These are phyloP conservation scores for Chloroceryle aenea DNA, from an alignment of 2,113 vertebrate genomes.

Conservation along the genomic window DNA sequence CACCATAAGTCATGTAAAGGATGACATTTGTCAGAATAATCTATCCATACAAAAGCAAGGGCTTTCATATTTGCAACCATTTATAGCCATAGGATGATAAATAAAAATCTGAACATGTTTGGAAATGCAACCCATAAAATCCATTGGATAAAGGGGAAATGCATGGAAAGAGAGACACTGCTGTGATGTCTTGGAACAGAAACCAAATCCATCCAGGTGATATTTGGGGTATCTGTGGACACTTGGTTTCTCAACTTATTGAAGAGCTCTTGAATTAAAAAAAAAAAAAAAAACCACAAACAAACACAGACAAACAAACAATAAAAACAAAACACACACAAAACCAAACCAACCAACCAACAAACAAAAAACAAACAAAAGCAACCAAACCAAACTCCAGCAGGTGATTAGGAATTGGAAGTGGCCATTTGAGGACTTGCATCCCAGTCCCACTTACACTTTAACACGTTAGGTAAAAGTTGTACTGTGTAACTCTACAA, in stretches of 20 bases:
- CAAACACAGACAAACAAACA: neutral
- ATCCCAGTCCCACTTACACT: neutral
- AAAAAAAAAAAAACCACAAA: neutral
- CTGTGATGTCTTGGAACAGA: neutral
- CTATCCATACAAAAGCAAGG: neutral
- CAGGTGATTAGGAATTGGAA: slow-evolving; percentile 31
- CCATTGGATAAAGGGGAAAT: neutral
- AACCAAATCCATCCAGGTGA: neutral
- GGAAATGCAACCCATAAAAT: neutral
- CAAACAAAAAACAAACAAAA: too few species aligned
- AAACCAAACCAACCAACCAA: too few species aligned
- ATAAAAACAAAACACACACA: neutral
- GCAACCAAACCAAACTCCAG: neutral
- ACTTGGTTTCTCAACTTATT: neutral
- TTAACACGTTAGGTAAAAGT: slow-evolving; percentile 28
- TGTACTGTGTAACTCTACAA: neutral
- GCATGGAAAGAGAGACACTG: neutral
- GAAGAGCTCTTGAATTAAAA: neutral
- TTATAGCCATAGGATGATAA: neutral
- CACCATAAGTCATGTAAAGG: neutral
- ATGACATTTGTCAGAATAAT: neutral
- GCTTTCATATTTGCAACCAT: neutral
- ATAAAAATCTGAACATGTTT: slow-evolving; percentile 33
- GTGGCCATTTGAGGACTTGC: neutral
- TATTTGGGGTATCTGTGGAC: neutral